Evolutionary conservation across 2,113 vertebrate genomes (phyloP), one percentile per base, ranked within the genome.

Genomic region (Coreoperca whiteheadi): DNA sequence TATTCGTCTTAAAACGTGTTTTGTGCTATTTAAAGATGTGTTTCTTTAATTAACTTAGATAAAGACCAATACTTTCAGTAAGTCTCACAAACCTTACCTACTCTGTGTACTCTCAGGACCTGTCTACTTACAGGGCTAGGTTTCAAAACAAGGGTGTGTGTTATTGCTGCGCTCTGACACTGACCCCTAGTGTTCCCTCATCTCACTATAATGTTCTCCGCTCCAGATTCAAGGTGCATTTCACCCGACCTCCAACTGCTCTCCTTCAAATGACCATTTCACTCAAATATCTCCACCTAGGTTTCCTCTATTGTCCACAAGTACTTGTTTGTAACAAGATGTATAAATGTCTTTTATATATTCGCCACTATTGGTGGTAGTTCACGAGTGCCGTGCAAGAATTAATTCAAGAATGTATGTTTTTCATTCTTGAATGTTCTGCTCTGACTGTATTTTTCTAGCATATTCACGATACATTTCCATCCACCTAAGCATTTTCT

Each of bases 101-200:
- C n/a, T 18, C 37, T 51, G 63, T 74, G 67, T 18, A 16, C 63
- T 66, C 23, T 46, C 2, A 11, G 64, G 15, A 57, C 41, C 37
- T n/a, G 53, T 56, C 53, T 11, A 48, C 30, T 59, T 8, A 48
- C 20, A 34, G 32, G 21, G 32, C 28, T 16, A n/a, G 12, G 30
- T 72, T 56, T 72, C 34, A 21, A 4, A 74, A 61, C 5, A 30
- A 25, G 68, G 63, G 48, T 67, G 57, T 39, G 25, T 59, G 23
- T 54, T 39, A 50, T 51, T n/a, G 8, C 66, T 70, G 71, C 23
- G 8, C 69, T 74, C 63, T 75, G 73, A 90, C 67, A 77, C 81
- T 92, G 91, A 77, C 90, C 72, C 54, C 90, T 91, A 77, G 88
- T 84, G 91, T 39, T n/a, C 59, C 79, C 23, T 59, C 69, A 21